phyloP scores from a whole-genome alignment of 2,888 invertebrate genomes.

The Pseudeuparius sepicola region DNA sequence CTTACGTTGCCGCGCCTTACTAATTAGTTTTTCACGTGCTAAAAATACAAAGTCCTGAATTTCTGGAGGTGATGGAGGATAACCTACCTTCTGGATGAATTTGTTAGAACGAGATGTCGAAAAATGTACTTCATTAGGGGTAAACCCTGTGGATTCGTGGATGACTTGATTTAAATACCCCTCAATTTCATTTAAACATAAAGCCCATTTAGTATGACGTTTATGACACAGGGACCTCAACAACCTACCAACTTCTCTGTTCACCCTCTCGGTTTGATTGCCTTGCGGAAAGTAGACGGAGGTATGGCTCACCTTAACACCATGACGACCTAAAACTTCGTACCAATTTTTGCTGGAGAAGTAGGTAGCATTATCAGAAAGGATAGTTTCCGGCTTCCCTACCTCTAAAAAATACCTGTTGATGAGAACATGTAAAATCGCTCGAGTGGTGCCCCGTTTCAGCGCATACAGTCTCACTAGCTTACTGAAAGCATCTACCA shows the following conservation, averaged over 20 bases:
- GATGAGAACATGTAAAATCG: slow-evolving; percentile 10
- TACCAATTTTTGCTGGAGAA: slow-evolving; percentile 18
- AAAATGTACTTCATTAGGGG: too few species aligned
- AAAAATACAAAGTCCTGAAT: too few species aligned
- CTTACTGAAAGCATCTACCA: slow-evolving; percentile 15
- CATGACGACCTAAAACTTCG: slow-evolving; percentile 5
- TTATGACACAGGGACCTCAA: slow-evolving; percentile 18
- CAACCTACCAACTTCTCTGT: slow-evolving; percentile 23
- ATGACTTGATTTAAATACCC: slow-evolving; percentile 15
- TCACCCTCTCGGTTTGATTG: slow-evolving; percentile 24
- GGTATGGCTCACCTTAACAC: slow-evolving; percentile 12
- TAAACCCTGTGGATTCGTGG: slow-evolving; percentile 9
- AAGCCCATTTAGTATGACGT: slow-evolving; percentile 20
- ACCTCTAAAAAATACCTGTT: slow-evolving; percentile 10
- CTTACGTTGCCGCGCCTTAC: too few species aligned
- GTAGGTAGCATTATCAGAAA: slow-evolving; percentile 16
- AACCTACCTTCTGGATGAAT: too few species aligned
- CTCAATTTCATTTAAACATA: slow-evolving; percentile 12
- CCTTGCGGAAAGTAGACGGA: slow-evolving; percentile 23
- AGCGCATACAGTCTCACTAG: slow-evolving; percentile 17
- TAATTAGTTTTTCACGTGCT: too few species aligned
- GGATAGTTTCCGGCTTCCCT: slow-evolving; percentile 10
- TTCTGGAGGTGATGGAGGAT: too few species aligned
- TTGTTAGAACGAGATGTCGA: too few species aligned
- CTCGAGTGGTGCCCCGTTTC: slow-evolving; percentile 11